Percentiles rank a stretch among this genome's conserved stretches.
Conservation (phyloP, 2,797 vertebrate genomes). For the Xenops minutus region DNA sequence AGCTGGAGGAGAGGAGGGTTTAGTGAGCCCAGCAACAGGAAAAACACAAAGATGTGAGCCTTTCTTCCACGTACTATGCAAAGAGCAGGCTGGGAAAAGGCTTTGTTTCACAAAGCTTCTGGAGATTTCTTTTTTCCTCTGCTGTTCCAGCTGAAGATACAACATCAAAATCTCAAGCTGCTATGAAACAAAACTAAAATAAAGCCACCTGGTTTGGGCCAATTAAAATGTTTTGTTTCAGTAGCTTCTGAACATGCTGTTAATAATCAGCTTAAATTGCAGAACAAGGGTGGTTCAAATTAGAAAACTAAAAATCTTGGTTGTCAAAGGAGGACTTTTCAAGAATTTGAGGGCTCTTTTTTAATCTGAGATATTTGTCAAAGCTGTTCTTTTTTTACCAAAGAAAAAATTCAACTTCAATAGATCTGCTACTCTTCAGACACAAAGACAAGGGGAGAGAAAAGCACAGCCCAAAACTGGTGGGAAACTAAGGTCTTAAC, state of each 20-base stretch:
- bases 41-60: background rate
- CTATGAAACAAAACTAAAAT: background rate
- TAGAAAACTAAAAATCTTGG: background rate
- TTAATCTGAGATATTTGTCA: background rate
- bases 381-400: slow-evolving; percentile 2
- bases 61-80: background rate
- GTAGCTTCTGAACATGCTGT: background rate
- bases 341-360: slow-evolving; percentile 4
- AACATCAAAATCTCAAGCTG: background rate
- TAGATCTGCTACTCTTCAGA: background rate
- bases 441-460: background rate
- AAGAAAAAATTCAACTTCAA: background rate
- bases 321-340: background rate
- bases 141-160: background rate
- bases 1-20: background rate
- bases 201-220: background rate
- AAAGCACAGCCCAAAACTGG: background rate
- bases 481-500: background rate
- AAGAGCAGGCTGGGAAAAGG: background rate
- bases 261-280: slow-evolving; percentile 30
- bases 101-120: background rate
- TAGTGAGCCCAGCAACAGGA: background rate
- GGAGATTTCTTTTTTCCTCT: background rate
- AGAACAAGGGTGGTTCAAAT: slow-evolving; percentile 6
- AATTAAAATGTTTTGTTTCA: slow-evolving; percentile 62